Base-by-base conservation (phyloP, 2,113 vertebrate species). In the Chiloscyllium plagiosum region DNA sequence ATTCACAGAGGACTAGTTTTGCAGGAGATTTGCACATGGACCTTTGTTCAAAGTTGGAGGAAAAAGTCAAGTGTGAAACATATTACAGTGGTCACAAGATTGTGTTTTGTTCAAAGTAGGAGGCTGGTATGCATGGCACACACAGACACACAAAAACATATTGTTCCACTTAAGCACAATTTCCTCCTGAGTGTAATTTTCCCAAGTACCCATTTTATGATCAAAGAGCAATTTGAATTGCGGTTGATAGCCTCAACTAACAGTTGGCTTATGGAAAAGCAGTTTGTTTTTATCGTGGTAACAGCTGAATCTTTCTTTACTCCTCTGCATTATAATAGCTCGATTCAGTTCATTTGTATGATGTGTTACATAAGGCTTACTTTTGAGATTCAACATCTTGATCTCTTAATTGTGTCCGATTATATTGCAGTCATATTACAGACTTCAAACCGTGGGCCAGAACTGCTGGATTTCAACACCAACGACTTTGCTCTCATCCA, bases 161-260 rank as follows among this genome's bases (percentile, higher is more conserved):
- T 52, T 95, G 94, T 72, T 95, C 94, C 94, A 95, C 94, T 95
- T 95, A 95, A 95, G 68, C 47, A 69, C 94, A 95, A 95, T 95
- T 95, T 95, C 94, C 94, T 95, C 69, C 94, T 29, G 24, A 47
- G 94, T 72, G 94, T 72, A 95, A 72, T 95, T 72, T 50, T 72
- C 69, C 94, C 94, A 95, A 95, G 68, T 95, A 95, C 94, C 69
- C 69, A 95, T 95, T 95, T 95, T 76, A 72, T 95, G 94, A 95
- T 95, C 94, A 95, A 95, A 95, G 94, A 95, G 24, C 26, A 95
- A 95, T 72, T 72, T 95, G 26, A 72, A 70, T 95, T 95, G 68
- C 69, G 68, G 94, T 72, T 95, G 94, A 95, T 95, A 52, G 89
- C 50, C 94, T 95, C 94, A 95, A 52, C 94, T 50, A 95, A 95